Base-by-base conservation (phyloP, 2,797 vertebrate genomes). In the Gymnoscopelus braueri region DNA sequence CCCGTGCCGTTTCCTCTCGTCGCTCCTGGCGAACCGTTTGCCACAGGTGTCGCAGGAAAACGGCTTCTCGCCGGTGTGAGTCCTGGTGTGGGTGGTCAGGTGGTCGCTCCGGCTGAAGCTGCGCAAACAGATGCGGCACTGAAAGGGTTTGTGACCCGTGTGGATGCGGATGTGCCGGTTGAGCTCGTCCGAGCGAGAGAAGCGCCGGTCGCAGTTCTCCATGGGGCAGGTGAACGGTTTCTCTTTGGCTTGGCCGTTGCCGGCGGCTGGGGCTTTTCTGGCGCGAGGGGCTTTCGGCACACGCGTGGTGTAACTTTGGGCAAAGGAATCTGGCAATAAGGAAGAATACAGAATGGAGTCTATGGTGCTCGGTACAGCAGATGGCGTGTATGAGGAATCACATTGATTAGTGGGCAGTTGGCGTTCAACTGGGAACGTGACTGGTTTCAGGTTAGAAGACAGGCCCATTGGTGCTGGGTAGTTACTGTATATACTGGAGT, bases 61-160 rank as follows among this genome's bases (percentile, higher is more conserved):
- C 61, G 98, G 98, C 79, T 99, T 99, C 91, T 99, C 98, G 0
- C 98, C 98, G 0, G 98, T 99, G 94, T 99, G 98, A 76, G 98
- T 99, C 89, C 98, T 93, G 84, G 98, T 97, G 93, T 99, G 98
- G 49, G 97, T 99, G 90, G 98, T 98, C 49, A 99, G 95, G 92
- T 99, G 98, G 83, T 99, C 98, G 59, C 98, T 99, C 77, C 98
- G 96, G 92, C 97, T 99, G 91, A 98, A 99, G 81, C 96, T 98
- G 86, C 98, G 93, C 92, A 98, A 84, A 90, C 98, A 99, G 91
- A 99, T 98, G 91, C 97, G 96, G 90, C 98, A 99, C 92, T 98
- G 97, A 92, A 99, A 99, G 23, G 97, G 98, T 67, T 98, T 98
- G 95, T 99, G 97, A 67, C 98, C 98, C 0, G 98, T 98, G 86